Evolutionary conservation across 2,888 invertebrate species (phyloP).

Genomic region (Cheilosia soror): DNA sequence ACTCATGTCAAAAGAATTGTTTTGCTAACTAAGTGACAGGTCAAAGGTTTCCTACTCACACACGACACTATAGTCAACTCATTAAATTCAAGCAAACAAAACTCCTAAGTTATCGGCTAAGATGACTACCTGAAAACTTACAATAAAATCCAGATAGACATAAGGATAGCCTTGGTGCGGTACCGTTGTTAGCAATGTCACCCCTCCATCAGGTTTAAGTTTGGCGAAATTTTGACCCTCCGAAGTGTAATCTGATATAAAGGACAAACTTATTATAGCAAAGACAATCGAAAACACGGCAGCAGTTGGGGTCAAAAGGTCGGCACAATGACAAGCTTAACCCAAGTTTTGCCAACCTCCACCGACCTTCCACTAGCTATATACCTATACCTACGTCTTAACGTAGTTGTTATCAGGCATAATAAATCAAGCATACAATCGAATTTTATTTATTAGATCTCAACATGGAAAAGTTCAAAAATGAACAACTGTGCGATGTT

Average conservation of each 20-base stretch:
- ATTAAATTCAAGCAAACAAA: no score
- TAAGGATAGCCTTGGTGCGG: neutral
- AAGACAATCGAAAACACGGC: neutral
- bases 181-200: neutral
- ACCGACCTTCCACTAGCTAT: no score
- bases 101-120: neutral
- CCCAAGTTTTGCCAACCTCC: neutral
- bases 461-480: constrained; percentile 13
- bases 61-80: no score
- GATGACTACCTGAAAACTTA: neutral
- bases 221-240: neutral
- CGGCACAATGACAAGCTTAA: neutral
- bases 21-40: no score
- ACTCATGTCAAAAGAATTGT: no score
- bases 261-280: neutral
- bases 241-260: neutral
- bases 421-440: constrained; percentile 19
- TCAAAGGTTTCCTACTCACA: no score
- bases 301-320: neutral
- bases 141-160: neutral
- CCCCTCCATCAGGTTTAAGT: neutral
- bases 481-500: neutral
- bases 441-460: constrained; percentile 20
- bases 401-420: neutral
- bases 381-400: neutral